Base-by-base conservation (phyloP, 2,797 vertebrate genomes). In the Halcyon chelicuti region DNA sequence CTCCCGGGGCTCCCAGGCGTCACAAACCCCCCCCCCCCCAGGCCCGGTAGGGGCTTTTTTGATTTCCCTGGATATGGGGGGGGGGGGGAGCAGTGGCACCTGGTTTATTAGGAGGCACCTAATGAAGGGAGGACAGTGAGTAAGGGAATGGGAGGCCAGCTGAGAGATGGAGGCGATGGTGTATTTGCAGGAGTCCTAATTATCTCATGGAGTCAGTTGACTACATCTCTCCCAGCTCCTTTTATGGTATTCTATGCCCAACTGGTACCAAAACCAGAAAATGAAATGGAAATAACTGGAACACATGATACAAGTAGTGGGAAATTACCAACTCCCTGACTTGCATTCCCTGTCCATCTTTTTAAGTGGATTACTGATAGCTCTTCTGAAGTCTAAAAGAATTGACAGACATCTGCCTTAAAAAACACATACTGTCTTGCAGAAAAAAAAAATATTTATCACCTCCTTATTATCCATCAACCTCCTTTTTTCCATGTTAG, bases 1-100 rank as follows among this genome's bases (percentile, higher is more conserved):
- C 33, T 5, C 4, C 28, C 0, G 0, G 23, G 40, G 70, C 61
- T 75, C 57, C 46, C 49, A 42, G 8, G 54, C 3, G 2, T 25
- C 62, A 19, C 76, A 20, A 0, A 17, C 8, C 55, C n/a, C 35
- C 31, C 1, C 0, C 51, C 31, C 5, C 26, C 22, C 0, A 0
- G 49, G 75, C 39, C 77, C 42, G 9, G 60, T 2, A 0, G 31
- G 33, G 21, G 23, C 63, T 16, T 28, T 5, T 7, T 18, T 1
- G 6, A 67, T n/a, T 52, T 49, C 21, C 85, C 37, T 0, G 4
- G 40, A 5, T 22, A 3, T 26, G 6, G 12, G 26, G 7, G 11
- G 10, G 25, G 8, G 42, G 42, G 42, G 44, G 29, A 47, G 52
- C 0, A 0, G 20, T 9, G n/a, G 44, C 37, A 40, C 8, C 21